Evolutionary conservation across 2,797 vertebrate genomes (phyloP).

Genomic region (Geotrypetes seraphini): DNA sequence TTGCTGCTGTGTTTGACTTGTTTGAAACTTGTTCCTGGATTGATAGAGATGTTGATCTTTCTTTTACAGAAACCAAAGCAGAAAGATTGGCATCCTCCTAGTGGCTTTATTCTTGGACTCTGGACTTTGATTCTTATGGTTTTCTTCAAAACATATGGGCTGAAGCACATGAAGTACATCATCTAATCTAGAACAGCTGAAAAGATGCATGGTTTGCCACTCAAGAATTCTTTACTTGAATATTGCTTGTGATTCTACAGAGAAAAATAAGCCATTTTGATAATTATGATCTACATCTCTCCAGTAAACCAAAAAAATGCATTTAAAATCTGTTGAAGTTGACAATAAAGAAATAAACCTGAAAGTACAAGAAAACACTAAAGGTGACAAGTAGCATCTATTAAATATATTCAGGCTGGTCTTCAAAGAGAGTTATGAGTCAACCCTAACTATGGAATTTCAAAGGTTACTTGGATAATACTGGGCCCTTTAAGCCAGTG

Average conservation of each 20-base stretch:
- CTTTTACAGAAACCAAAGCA: slow-evolving; percentile 81
- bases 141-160: slow-evolving; percentile 92
- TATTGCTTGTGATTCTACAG: not conserved
- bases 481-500: too few relatives aligned
- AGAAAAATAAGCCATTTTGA: slow-evolving; percentile 7
- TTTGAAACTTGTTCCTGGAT: too few relatives aligned
- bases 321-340: too few relatives aligned
- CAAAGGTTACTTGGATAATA: too few relatives aligned
- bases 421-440: too few relatives aligned
- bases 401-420: too few relatives aligned
- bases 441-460: too few relatives aligned
- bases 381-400: too few relatives aligned
- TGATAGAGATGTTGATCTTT: too few relatives aligned
- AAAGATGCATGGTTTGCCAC: not conserved
- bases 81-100: slow-evolving; percentile 94
- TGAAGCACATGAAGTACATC: slow-evolving; percentile 94
- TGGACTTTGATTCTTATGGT: slow-evolving; percentile 93
- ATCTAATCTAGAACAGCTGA: slow-evolving; percentile 55
- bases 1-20: too few relatives aligned
- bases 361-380: too few relatives aligned
- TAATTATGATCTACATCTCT: not conserved
- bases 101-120: slow-evolving; percentile 92
- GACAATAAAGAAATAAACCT: too few relatives aligned
- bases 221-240: not conserved
- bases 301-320: not conserved